Conservation (phyloP, 2,113 vertebrate genomes). For the Coracopsis vasa region DNA sequence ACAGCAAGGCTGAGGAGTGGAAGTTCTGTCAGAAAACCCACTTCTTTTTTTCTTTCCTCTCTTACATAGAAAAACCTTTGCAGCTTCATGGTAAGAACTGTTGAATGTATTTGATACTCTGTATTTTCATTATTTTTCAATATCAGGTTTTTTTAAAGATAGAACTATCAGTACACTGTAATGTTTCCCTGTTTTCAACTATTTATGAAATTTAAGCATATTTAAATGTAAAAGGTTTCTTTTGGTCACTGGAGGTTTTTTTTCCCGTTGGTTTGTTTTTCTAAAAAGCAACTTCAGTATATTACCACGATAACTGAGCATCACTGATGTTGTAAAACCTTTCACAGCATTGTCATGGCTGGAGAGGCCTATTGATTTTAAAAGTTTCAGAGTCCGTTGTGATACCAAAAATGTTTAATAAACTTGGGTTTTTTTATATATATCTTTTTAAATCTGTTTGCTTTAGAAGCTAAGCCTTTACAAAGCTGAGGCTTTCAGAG, state of each 20-base stretch:
- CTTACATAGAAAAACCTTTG: background rate
- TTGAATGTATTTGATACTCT: background rate
- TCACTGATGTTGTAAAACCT: background rate
- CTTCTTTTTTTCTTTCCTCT: background rate
- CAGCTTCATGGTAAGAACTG: background rate
- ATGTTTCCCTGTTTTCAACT: background rate
- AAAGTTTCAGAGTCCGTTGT: background rate
- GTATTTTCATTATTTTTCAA: background rate
- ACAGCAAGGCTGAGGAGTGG: background rate
- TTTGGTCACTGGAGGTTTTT: background rate
- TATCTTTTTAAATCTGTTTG: background rate
- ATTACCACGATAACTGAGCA: rapidly evolving
- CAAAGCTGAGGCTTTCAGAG: background rate
- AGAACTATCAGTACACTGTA: background rate
- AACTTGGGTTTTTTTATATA: background rate
- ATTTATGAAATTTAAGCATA: background rate
- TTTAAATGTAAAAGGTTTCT: background rate
- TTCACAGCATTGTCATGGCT: background rate
- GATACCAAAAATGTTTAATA: background rate
- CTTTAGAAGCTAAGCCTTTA: background rate
- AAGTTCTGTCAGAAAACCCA: background rate
- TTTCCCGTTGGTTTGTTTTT: background rate
- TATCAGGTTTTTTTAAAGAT: background rate
- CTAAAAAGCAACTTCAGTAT: background rate
- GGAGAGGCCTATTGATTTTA: background rate